These are phyloP conservation scores for Oreochromis mossambicus DNA, from an alignment of 2,797 vertebrate species.

Conservation along the genomic window DNA sequence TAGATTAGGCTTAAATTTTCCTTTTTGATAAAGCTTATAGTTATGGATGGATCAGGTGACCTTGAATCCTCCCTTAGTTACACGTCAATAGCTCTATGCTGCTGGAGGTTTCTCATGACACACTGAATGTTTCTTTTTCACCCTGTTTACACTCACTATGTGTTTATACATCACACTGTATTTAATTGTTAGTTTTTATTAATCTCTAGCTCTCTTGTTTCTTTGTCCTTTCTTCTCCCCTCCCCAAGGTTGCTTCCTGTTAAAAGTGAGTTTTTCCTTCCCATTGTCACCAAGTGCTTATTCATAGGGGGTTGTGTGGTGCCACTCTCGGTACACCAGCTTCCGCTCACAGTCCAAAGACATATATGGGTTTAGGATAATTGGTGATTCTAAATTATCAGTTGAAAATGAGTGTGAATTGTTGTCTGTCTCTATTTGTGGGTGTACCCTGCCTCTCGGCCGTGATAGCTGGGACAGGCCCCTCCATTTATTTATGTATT, in stretches of 20 bases:
- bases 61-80: not conserved
- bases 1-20: not conserved
- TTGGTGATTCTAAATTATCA: no score
- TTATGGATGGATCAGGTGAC: not conserved
- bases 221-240: not conserved
- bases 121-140: not conserved
- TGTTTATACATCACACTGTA: accelerated
- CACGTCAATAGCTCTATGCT: not conserved
- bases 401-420: not conserved
- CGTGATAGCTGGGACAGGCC: not conserved
- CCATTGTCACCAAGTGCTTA: not conserved
- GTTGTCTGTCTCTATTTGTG: not conserved
- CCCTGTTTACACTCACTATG: not conserved
- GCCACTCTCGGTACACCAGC: not conserved
- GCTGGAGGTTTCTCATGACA: not conserved
- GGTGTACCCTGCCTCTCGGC: not conserved
- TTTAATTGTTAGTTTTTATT: not conserved
- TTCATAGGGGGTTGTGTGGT: not conserved
- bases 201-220: not conserved
- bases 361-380: not conserved
- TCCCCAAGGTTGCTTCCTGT: not conserved
- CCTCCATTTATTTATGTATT: not conserved
- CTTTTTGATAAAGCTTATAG: not conserved
- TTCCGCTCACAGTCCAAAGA: not conserved
- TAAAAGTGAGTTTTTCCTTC: not conserved